These are phyloP conservation scores for Neodiprion lecontei DNA, from an alignment of 1,140 invertebrate genomes.

Conservation along the genomic window DNA sequence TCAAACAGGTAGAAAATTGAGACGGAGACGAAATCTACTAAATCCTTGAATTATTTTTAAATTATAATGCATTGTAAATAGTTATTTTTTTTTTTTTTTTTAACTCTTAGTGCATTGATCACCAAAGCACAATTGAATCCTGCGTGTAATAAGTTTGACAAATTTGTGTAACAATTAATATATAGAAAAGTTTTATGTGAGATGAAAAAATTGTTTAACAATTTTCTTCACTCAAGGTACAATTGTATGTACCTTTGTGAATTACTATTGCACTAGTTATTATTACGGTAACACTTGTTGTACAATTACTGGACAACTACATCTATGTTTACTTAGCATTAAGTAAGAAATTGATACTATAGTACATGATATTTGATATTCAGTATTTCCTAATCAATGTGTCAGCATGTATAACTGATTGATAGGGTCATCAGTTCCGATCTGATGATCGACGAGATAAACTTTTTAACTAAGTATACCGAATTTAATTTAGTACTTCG, in stretches of 20 bases:
- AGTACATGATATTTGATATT: not conserved
- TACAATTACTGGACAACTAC: not conserved
- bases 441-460: too few species aligned
- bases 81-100: not conserved
- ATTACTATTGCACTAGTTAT: not conserved
- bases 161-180: too few species aligned
- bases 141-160: not conserved
- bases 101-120: not conserved
- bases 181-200: not conserved
- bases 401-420: too few species aligned
- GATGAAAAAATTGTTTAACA: not conserved
- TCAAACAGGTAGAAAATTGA: slow-evolving; percentile 16
- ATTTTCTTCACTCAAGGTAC: not conserved
- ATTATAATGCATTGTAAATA: not conserved
- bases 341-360: not conserved
- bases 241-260: not conserved
- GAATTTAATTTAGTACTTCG: too few species aligned
- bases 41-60: slow-evolving; percentile 13
- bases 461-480: too few species aligned
- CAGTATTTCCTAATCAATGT: not conserved
- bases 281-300: not conserved
- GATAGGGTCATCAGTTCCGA: too few species aligned
- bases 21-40: slow-evolving; percentile 17
- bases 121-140: not conserved
- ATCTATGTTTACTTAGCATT: not conserved